These are phyloP conservation scores for Electrona antarctica DNA, from an alignment of 2,113 vertebrate species.

Conservation along the genomic window DNA sequence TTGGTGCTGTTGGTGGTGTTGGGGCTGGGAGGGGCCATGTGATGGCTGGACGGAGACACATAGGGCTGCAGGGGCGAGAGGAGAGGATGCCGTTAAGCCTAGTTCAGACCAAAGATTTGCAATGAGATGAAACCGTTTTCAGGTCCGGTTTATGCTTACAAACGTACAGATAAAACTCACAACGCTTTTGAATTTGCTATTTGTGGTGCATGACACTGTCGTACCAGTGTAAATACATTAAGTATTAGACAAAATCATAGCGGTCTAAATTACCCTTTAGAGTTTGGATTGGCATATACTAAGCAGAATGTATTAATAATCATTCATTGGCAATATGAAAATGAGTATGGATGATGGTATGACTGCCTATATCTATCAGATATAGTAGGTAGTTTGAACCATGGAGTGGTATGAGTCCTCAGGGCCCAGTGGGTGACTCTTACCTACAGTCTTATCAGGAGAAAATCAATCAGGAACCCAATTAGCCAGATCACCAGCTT, in stretches of 20 bases:
- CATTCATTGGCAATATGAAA: background rate
- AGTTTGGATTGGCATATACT: background rate
- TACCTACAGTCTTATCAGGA: background rate
- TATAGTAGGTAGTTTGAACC: background rate
- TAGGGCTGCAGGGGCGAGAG: slow-evolving; percentile 75
- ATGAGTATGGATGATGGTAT: background rate
- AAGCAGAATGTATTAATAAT: background rate
- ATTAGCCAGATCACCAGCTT: slow-evolving; percentile 26
- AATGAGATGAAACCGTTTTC: too few species aligned
- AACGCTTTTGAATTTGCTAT: too few species aligned
- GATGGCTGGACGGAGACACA: slow-evolving; percentile 85
- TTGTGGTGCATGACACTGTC: too few species aligned
- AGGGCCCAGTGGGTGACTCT: background rate
- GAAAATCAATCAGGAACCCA: slow-evolving; percentile 24
- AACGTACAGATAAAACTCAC: too few species aligned
- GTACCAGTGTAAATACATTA: too few species aligned
- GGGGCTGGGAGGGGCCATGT: slow-evolving; percentile 89
- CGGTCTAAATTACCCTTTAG: too few species aligned
- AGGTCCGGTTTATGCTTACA: too few species aligned
- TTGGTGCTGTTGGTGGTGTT: slow-evolving; percentile 71
- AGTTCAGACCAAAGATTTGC: too few species aligned
- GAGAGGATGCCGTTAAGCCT: background rate
- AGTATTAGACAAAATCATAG: too few species aligned
- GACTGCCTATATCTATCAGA: background rate
- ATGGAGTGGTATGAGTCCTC: background rate